Evolutionary conservation across 2,797 vertebrate species (phyloP), one percentile per base, ranked within the genome.

Genomic region (Epinephelus awoara): DNA sequence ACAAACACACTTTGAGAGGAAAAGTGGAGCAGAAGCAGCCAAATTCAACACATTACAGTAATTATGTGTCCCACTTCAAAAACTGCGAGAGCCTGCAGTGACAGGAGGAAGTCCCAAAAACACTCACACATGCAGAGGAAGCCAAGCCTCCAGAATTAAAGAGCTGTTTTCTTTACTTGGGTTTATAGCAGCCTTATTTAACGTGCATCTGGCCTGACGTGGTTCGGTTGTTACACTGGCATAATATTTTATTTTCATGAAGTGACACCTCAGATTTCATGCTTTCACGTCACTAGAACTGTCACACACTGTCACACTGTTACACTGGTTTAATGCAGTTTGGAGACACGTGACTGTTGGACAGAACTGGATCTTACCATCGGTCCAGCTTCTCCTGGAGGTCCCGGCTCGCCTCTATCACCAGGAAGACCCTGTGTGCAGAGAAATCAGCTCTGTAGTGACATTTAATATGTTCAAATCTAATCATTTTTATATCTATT

Each of bases 401-500:
- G 62, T 65, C 96, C 95, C n/a, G 64, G 14, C 55, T 85, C 79
- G 23, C 95, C 95, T 54, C 58, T 89, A 19, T 88, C 89, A 55
- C 94, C 95, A 79, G 88, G 75, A 69, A 67, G 62, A 75, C 93
- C 95, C 95, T 96, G 69, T 49, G 75, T 3, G 65, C 4, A 74
- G 68, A 21, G 27, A 63, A 23, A 11, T 42, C 4, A 44, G 4
- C 2, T 17, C n/a, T 56, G 61, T 14, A 0, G 9, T 42, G 23
- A 18, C 25, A 56, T 38, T 8, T 13, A 12, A 73, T 18, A 18
- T 13, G 4, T 51, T 25, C 0, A 40, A 27, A 46, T 11, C 6
- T 1, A 0, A 11, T 6, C 4, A 23, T 10, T 11, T 58, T 17
- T 12, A 59, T 12, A 47, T 23, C 10, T 42, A 1, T 52, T 23